phyloP scores from a whole-genome alignment of 2,113 vertebrate genomes.

The Pholis gunnellus region DNA sequence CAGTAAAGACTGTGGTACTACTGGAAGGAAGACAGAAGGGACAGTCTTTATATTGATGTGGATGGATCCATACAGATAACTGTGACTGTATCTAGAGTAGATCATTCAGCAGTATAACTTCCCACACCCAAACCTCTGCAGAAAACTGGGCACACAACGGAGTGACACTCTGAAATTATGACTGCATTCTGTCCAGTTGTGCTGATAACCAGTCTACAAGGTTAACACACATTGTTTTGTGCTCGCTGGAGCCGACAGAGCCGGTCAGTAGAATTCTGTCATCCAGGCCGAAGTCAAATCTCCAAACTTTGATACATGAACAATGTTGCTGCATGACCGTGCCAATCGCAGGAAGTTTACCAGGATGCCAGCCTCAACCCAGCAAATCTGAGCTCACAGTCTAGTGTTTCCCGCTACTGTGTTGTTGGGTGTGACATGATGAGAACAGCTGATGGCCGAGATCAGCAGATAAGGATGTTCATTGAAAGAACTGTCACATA shows the following conservation, averaged over 20 bases:
- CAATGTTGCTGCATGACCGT: constrained; percentile 54
- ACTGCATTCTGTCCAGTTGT: constrained; percentile 15
- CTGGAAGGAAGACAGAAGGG: constrained; percentile 22
- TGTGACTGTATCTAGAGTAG: background rate
- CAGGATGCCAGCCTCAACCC: constrained; percentile 67
- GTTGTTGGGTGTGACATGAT: constrained; percentile 46
- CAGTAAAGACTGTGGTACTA: constrained; percentile 80
- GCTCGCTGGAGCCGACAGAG: constrained; percentile 11
- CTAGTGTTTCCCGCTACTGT: constrained; percentile 51
- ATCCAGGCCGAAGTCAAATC: constrained; percentile 37
- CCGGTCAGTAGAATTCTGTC: constrained; percentile 30
- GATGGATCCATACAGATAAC: background rate
- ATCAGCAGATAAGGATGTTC: constrained; percentile 56
- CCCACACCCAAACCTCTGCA: constrained; percentile 11
- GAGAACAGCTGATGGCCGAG: constrained; percentile 50
- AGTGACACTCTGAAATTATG: background rate
- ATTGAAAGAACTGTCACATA: background rate
- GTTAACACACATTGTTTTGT: constrained; percentile 40
- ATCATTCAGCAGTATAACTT: background rate
- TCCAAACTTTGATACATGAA: constrained; percentile 34
- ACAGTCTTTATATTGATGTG: background rate
- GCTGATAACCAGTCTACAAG: constrained; percentile 12
- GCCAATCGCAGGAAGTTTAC: constrained; percentile 73
- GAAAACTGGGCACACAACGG: background rate
- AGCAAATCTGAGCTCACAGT: constrained; percentile 36